Base-by-base conservation (phyloP, 2,113 vertebrate species). In the zebrafish (Danio rerio) region DNA sequence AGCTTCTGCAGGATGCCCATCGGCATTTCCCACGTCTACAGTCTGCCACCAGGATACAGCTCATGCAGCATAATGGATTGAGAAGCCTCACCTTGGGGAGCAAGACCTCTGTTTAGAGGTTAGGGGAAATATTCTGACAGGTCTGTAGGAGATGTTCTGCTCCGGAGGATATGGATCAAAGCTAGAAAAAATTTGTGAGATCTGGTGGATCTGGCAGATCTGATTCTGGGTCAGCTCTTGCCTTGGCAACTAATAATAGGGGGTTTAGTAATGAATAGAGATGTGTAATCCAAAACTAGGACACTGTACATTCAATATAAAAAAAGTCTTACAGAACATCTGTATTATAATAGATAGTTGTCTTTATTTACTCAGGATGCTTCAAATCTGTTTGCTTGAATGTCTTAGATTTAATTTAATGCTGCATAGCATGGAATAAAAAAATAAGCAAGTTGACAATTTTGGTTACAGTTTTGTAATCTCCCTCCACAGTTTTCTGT, bases 51-150 rank as follows among this genome's bases (percentile, higher is more conserved):
- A n/a, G 18, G 43, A 63, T 40, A 49, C 43, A 49, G n/a, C 56
- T 76, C 42, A 61, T 76, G n/a, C 18, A 21, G 42, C 16, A 61
- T 59, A 49, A 61, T 47, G 40, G 9, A 21, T 43, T 47, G 73
- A 49, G 18, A 61, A 8, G 56, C 21, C 20, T 10, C 2, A 61
- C 43, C 16, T 75, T 43, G 53, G 42, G 40, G 56, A 69, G 50
- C 13, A 15, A 7, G 7, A 43, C 42, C 18, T 50, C 43, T 13
- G 7, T 61, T 47, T 58, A 49, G 66, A 40, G 55, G 53, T 61
- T 31, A 72, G 7, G 43, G 42, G 11, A 76, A 61, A 76, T 47
- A 76, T 47, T 61, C 43, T 63, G 56, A 62, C 58, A 78, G 43
- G 8, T 75, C 55, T 75, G 9, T 61, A 62, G 13, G 71, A 74